Evolutionary conservation across 2,797 vertebrate species (phyloP), one percentile per base, ranked within the genome.

Genomic region (Parauchenoglanis punctatus): DNA sequence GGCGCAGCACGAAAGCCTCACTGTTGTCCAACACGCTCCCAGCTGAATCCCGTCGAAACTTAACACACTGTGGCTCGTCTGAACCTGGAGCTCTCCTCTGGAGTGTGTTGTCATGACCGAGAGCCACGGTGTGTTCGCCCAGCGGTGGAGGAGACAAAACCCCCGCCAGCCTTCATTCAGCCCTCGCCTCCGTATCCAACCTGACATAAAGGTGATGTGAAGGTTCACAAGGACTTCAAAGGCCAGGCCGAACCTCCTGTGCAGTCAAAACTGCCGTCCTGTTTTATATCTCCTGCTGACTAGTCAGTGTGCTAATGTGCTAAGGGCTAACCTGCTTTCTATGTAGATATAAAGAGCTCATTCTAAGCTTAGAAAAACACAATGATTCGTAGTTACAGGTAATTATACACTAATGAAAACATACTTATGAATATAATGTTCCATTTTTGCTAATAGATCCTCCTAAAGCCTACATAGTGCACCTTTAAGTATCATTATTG

Each of bases 1-100:
- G 40, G 85, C 91, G 25, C 92, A 90, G 91, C 89, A 86, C 59
- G 88, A 85, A 20, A 31, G 85, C 77, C 70, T 84, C 72, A 59
- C 85, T 89, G 85, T 90, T 91, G 91, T 89, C 89, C 89, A 82
- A 77, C 88, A 89, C 67, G 85, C 84, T 91, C 85, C 89, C 72
- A 76, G 85, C 84, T 87, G 78, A 91, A 89, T 90, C 88, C 83
- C 61, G 18, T 61, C 44, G 54, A n/a, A 80, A 90, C 83, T 88
- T 46, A 87, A 90, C 77, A 84, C 87, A 40, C 85, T 59, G 81
- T 85, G 56, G 86, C 87, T 87, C 63, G 35, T 86, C 84, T 85
- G 88, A 89, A 89, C 90, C 87, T 76, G 65, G 87, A 63, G 68
- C 83, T 88, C 84, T 86, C 75, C 84, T 81, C 68, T 61, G 31